Conservation (phyloP, 2,113 vertebrate species). For the Hydrolagus affinis region DNA sequence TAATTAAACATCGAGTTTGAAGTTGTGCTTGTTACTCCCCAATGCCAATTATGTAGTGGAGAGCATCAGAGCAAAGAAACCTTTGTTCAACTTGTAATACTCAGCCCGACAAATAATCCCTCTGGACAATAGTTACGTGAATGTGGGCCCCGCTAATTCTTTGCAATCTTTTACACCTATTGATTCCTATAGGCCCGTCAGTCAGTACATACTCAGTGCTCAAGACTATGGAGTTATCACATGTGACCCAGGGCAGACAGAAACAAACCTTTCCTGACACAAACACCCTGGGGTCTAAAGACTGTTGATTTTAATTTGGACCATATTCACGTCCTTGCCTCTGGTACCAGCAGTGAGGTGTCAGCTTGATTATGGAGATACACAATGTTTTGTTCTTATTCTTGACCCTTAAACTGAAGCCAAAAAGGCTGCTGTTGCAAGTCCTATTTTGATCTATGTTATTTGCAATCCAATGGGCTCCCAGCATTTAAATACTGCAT, state of each 20-base stretch:
- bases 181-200: slow-evolving; percentile 66
- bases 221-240: slow-evolving; percentile 58
- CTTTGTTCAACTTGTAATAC: slow-evolving; percentile 64
- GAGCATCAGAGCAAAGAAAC: slow-evolving; percentile 64
- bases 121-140: slow-evolving; percentile 64
- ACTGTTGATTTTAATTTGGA: slow-evolving; percentile 41
- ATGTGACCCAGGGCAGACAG: slow-evolving; percentile 53
- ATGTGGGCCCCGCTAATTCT: slow-evolving; percentile 56
- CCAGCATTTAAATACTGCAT: slow-evolving; percentile 2
- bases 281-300: not conserved
- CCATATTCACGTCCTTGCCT: slow-evolving; percentile 37
- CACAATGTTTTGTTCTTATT: slow-evolving; percentile 45
- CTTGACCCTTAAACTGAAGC: slow-evolving; percentile 38
- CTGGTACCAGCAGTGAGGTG: slow-evolving; percentile 39
- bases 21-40: slow-evolving; percentile 31
- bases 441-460: not conserved
- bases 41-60: slow-evolving; percentile 57
- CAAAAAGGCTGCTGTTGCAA: not conserved
- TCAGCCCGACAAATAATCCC: slow-evolving; percentile 70
- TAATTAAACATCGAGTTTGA: slow-evolving; percentile 15
- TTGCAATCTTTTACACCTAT: slow-evolving; percentile 71
- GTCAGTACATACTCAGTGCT: slow-evolving; percentile 55
- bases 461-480: not conserved
- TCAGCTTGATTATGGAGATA: slow-evolving; percentile 44
- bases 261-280: slow-evolving; percentile 40